Conservation (phyloP, 2,113 vertebrate genomes). For the Dromaius novaehollandiae region DNA sequence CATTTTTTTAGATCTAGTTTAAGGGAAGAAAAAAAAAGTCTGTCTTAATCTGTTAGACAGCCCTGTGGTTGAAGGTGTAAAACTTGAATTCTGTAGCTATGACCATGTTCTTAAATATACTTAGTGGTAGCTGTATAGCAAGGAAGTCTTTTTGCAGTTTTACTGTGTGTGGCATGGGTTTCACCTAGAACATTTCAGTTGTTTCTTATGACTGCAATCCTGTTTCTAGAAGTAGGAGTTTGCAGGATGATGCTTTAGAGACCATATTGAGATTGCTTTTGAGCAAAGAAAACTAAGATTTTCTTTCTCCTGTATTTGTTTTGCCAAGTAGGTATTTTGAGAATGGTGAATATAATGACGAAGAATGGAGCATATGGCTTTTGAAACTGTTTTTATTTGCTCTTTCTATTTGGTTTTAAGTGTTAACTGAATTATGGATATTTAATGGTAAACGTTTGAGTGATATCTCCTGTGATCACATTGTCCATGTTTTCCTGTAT, state of each 20-base stretch:
- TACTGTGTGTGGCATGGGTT: background rate
- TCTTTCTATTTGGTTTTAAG: background rate
- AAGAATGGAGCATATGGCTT: background rate
- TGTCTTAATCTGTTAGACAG: background rate
- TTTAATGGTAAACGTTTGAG: background rate
- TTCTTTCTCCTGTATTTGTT: background rate
- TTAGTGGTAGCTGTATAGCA: background rate
- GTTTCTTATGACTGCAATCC: background rate
- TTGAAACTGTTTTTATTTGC: background rate
- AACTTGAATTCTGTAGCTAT: background rate
- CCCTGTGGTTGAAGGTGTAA: background rate
- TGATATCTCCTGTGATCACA: accelerated
- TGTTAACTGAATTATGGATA: background rate
- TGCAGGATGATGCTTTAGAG: background rate
- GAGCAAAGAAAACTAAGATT: background rate
- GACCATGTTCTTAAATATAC: background rate
- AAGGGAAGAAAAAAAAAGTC: background rate
- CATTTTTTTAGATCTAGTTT: background rate
- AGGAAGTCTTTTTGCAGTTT: background rate
- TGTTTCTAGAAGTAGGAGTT: background rate
- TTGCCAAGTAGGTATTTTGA: background rate
- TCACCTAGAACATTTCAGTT: background rate
- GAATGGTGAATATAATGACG: background rate
- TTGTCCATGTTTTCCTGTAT: background rate
- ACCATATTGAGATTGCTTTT: background rate